phyloP scores from a whole-genome alignment of 1,140 invertebrate species.

The Anagrus nilaparvatae region DNA sequence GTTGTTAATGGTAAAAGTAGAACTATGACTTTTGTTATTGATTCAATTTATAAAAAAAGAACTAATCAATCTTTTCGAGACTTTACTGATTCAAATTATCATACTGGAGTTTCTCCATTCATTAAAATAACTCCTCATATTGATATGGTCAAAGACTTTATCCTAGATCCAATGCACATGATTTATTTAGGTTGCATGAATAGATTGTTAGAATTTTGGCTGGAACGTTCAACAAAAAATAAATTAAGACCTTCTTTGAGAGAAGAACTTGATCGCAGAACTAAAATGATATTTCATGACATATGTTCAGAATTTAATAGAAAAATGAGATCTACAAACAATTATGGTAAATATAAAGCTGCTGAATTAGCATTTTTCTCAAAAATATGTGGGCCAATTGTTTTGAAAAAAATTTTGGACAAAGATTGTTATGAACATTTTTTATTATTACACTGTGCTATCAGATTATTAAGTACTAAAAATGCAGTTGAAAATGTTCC shows the following conservation, averaged over 20 bases:
- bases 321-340: background rate
- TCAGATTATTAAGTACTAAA: background rate
- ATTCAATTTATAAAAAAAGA: background rate
- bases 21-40: background rate
- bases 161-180: constrained; percentile 10
- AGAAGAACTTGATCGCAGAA: background rate
- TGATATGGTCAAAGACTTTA: constrained; percentile 1
- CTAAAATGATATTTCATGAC: background rate
- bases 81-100: constrained; percentile 1
- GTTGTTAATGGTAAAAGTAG: background rate
- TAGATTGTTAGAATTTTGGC: constrained; percentile 5
- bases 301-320: constrained; percentile 5
- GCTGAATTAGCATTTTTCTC: background rate
- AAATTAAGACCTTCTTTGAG: background rate
- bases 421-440: constrained; percentile 1
- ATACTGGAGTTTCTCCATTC: background rate
- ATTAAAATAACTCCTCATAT: constrained; percentile 4
- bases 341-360: background rate
- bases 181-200: background rate
- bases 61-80: constrained; percentile 1
- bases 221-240: background rate
- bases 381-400: background rate
- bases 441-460: background rate
- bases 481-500: background rate
- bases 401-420: constrained; percentile 1